These are phyloP conservation scores for Nomada lathburiana DNA, from an alignment of 2,888 invertebrate species.

Conservation along the genomic window DNA sequence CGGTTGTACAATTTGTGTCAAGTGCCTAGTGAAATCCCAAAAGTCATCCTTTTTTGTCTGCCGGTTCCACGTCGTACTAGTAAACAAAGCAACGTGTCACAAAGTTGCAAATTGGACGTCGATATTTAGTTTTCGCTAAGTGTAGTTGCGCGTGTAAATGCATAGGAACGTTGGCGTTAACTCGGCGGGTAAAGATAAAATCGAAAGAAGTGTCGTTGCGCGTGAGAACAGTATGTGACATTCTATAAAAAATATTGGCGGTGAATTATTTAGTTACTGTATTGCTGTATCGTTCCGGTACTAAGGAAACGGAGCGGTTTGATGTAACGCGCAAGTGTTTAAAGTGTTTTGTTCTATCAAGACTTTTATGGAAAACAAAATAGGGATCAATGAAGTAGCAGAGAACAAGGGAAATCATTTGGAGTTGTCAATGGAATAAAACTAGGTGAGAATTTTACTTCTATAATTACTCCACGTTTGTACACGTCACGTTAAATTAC, in stretches of 20 bases:
- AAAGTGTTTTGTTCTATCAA: neutral
- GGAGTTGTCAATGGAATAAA: neutral
- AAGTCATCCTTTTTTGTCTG: constrained; percentile 14
- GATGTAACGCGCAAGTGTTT: neutral
- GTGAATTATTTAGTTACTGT: neutral
- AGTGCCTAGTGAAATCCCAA: constrained; percentile 20
- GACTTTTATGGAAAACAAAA: neutral
- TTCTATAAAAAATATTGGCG: neutral
- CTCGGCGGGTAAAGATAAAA: too few species aligned
- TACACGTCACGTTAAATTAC: constrained; percentile 16
- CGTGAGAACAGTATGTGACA: neutral
- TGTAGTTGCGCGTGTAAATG: neutral
- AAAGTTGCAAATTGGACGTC: constrained; percentile 5
- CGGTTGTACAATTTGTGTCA: constrained; percentile 26
- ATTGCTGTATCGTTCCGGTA: neutral
- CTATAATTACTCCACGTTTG: constrained; percentile 23
- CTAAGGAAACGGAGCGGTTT: neutral
- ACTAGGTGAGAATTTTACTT: constrained; percentile 27
- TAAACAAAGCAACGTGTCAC: constrained; percentile 20
- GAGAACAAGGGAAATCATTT: neutral
- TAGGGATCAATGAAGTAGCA: neutral
- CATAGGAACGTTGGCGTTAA: neutral
- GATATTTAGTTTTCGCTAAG: neutral
- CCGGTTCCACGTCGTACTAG: neutral
- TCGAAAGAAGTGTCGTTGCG: neutral